A percentile compares a stretch with the other conserved stretches of the same genome.
Evolutionary conservation across 2,113 vertebrate species (phyloP).

Genomic region (Aepyceros melampus): DNA sequence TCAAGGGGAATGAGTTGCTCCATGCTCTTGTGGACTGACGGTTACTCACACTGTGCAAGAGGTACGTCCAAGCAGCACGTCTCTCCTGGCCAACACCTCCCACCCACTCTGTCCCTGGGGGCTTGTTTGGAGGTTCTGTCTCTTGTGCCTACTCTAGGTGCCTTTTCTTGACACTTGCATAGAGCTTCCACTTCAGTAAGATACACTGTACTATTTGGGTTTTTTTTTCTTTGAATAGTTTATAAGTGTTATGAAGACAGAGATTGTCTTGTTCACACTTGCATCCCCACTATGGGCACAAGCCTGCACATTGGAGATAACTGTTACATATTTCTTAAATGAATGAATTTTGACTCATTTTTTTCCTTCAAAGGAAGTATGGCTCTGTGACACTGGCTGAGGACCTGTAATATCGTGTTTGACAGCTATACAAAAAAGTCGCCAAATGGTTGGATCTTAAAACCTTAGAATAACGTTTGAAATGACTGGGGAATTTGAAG

Average conservation of each 20-base stretch:
- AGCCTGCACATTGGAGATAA: neutral
- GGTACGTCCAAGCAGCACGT: neutral
- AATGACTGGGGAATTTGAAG: neutral
- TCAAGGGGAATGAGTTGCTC: neutral
- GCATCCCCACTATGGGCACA: neutral
- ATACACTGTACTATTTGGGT: neutral
- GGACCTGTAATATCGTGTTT: neutral
- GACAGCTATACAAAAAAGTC: neutral
- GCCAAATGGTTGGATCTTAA: neutral
- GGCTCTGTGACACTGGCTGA: neutral
- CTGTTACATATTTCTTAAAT: neutral
- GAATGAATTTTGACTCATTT: neutral
- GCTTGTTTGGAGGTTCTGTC: neutral
- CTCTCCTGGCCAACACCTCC: neutral
- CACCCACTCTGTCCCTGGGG: fast-evolving
- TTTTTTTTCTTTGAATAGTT: neutral
- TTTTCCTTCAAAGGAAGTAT: neutral
- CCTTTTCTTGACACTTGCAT: neutral
- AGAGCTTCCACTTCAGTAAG: neutral
- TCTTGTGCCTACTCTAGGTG: neutral
- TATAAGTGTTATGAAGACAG: neutral
- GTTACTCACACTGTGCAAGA: no score
- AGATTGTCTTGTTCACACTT: neutral
- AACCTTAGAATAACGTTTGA: neutral
- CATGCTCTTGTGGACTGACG: neutral